Evolutionary conservation across 2,888 invertebrate genomes (phyloP).

Genomic region (Heliconius ethilla): DNA sequence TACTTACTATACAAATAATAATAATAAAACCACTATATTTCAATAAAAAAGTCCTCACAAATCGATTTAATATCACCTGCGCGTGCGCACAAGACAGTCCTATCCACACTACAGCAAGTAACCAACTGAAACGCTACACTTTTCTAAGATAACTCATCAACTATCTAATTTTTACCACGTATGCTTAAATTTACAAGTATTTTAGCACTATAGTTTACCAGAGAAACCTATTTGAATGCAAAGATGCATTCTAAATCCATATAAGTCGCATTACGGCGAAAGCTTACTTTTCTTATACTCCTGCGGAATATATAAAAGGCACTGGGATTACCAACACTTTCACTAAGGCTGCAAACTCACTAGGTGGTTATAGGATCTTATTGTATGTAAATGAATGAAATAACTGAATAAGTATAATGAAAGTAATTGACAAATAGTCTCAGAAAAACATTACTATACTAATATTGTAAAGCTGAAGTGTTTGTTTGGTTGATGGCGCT

Average conservation of each 20-base stretch:
- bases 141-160: constrained; percentile 11
- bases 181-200: background rate
- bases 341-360: constrained; percentile 23
- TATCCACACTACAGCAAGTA: background rate
- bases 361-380: background rate
- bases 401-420: background rate
- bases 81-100: constrained; percentile 1
- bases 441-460: too few relatives aligned
- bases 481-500: too few relatives aligned
- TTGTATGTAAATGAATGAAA: background rate
- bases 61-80: background rate
- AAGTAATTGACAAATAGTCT: background rate
- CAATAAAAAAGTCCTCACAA: background rate
- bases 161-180: background rate
- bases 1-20: background rate
- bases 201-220: background rate
- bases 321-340: constrained; percentile 29
- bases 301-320: constrained; percentile 20
- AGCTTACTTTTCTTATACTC: constrained; percentile 28
- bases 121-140: background rate
- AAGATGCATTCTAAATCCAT: constrained; percentile 13
- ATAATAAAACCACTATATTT: background rate
- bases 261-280: constrained; percentile 26
- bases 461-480: too few relatives aligned
- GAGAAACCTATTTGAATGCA: constrained; percentile 22